Conservation (phyloP, 2,113 vertebrate species). For the Brachirus orientalis region DNA sequence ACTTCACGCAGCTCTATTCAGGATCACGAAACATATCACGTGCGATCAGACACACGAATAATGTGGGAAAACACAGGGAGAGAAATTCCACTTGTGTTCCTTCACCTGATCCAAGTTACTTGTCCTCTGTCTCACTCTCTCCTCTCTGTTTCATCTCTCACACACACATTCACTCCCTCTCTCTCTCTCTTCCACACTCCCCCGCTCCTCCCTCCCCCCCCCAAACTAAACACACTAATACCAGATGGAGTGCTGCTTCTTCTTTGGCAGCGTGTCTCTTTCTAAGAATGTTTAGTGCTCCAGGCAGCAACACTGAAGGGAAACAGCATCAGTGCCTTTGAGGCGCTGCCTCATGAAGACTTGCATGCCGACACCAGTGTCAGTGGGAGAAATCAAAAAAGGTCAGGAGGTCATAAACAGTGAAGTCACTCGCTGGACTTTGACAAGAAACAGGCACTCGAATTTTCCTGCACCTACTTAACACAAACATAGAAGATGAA, state of each 20-base stretch:
- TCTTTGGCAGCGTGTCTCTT: slow-evolving; percentile 39
- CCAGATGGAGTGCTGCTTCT: slow-evolving; percentile 30
- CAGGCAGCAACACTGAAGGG: slow-evolving; percentile 49
- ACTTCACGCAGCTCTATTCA: slow-evolving; percentile 24
- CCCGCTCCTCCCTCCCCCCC: neutral
- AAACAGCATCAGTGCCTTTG: slow-evolving; percentile 24
- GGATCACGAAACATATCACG: slow-evolving; percentile 24
- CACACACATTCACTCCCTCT: slow-evolving; percentile 16
- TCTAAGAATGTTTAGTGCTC: slow-evolving; percentile 43
- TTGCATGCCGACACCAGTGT: slow-evolving; percentile 43
- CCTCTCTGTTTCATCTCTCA: slow-evolving; percentile 31
- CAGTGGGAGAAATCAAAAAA: slow-evolving; percentile 29
- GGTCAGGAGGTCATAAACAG: slow-evolving; percentile 3
- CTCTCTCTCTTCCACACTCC: slow-evolving; percentile 15
- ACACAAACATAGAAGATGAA: slow-evolving; percentile 12
- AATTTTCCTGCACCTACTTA: neutral
- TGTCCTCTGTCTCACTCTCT: slow-evolving; percentile 14
- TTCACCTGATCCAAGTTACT: slow-evolving; percentile 39
- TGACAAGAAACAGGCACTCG: slow-evolving; percentile 5
- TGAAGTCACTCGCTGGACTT: neutral
- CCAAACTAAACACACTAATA: slow-evolving; percentile 19
- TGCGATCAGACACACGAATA: slow-evolving; percentile 27
- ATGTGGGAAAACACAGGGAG: slow-evolving; percentile 31
- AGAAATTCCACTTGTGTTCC: slow-evolving; percentile 37
- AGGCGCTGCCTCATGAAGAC: slow-evolving; percentile 31